phyloP scores from a whole-genome alignment of 2,113 vertebrate species.

The Antechinus stuartii region DNA sequence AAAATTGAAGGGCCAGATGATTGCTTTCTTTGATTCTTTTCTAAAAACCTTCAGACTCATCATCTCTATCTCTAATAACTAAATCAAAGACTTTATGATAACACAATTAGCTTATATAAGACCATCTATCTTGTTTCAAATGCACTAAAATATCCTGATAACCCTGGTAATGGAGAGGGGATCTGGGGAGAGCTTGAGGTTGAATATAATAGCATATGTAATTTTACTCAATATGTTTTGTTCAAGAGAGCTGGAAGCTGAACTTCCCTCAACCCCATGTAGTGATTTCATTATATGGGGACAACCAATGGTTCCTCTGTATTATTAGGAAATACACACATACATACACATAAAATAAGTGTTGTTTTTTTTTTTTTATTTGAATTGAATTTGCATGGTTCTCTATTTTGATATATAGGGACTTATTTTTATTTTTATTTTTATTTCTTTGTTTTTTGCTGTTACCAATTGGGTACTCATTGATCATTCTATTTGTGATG shows the following conservation, averaged over 20 bases:
- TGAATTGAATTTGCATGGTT: background rate
- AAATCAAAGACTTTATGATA: background rate
- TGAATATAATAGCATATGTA: background rate
- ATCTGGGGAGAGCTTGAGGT: background rate
- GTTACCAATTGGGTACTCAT: background rate
- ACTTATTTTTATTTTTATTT: background rate
- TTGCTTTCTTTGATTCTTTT: background rate
- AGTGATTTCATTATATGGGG: background rate
- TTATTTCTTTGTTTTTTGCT: background rate
- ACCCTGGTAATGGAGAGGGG: background rate
- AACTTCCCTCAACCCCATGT: background rate
- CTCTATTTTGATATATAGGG: background rate
- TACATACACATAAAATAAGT: background rate
- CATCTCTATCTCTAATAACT: background rate
- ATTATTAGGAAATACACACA: background rate
- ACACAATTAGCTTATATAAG: no score
- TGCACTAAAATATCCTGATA: background rate
- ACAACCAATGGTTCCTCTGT: background rate
- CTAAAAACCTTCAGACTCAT: background rate
- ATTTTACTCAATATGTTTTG: background rate
- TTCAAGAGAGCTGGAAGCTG: background rate
- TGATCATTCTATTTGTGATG: background rate
- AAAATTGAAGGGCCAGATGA: background rate
- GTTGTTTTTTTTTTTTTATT: no score
- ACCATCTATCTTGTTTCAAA: no score